phyloP scores from a whole-genome alignment of 1,140 invertebrate species.

The Drosophila azteca region DNA sequence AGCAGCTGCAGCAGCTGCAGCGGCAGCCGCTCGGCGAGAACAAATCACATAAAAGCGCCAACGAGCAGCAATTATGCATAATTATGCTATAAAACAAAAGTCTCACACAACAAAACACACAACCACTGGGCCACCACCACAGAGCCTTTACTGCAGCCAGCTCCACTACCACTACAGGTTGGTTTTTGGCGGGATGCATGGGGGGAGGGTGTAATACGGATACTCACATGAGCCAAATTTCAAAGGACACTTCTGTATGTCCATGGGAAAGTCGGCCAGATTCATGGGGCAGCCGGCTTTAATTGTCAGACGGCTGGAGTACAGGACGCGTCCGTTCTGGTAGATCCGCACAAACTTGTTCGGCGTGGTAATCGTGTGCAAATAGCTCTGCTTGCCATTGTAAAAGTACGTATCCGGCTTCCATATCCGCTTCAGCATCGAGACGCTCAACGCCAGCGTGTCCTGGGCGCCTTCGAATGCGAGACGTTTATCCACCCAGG shows the following conservation, averaged over 20 bases:
- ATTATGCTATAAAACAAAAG: constrained; percentile 57
- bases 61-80: constrained; percentile 70
- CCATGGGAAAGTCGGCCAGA: constrained; percentile 96
- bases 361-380: constrained; percentile 95
- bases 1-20: neutral
- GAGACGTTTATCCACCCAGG: constrained; percentile 90
- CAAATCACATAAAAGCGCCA: constrained; percentile 68
- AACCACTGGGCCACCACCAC: too few relatives aligned
- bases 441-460: constrained; percentile 89
- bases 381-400: constrained; percentile 92
- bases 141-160: neutral
- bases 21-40: neutral
- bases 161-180: too few relatives aligned
- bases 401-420: constrained; percentile 95
- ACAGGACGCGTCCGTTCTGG: constrained; percentile 92
- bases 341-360: constrained; percentile 94
- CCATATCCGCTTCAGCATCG: constrained; percentile 92
- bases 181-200: too few relatives aligned
- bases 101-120: neutral
- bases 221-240: constrained; percentile 94
- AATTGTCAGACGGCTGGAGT: constrained; percentile 93
- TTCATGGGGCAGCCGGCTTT: constrained; percentile 97
- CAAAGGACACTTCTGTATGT: constrained; percentile 93
- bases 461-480: constrained; percentile 87
- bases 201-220: too few relatives aligned